Evolutionary conservation across 2,888 invertebrate genomes (phyloP).

Genomic region (Leptopilina syphax): DNA sequence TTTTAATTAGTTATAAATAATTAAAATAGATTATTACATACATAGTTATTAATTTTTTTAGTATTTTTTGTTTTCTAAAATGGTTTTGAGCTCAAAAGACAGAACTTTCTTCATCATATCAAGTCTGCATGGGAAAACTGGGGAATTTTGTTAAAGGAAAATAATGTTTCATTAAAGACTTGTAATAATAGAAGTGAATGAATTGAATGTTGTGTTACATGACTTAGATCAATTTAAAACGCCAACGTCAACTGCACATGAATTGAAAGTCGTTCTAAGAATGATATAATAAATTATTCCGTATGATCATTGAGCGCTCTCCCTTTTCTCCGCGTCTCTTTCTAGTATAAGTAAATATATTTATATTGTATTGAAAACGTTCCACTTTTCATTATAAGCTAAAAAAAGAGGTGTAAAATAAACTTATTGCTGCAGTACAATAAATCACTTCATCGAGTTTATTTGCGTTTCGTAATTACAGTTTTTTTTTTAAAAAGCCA

Average conservation of each 20-base stretch:
- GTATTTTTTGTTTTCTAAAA: no score
- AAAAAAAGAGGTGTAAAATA: slow-evolving; percentile 32
- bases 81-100: no score
- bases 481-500: not conserved
- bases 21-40: no score
- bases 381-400: slow-evolving; percentile 23
- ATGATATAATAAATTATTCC: slow-evolving; percentile 23
- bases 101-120: no score
- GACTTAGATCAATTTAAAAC: slow-evolving; percentile 25
- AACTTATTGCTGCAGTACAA: slow-evolving; percentile 12
- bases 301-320: slow-evolving; percentile 19
- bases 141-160: not conserved
- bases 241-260: slow-evolving; percentile 28
- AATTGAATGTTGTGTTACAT: slow-evolving; percentile 10
- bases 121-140: not conserved
- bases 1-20: no score
- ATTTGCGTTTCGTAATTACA: slow-evolving; percentile 19
- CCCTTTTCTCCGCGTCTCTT: no score
- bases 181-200: slow-evolving; percentile 6
- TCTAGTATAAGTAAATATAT: no score
- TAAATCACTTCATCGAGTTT: slow-evolving; percentile 28
- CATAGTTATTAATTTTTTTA: no score
- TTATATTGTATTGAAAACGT: slow-evolving; percentile 17
- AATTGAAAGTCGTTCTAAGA: slow-evolving; percentile 26
- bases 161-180: not conserved